Percentiles rank a stretch among this genome's conserved stretches.
Conservation (phyloP, 2,113 vertebrate species). For the Neofelis nebulosa region DNA sequence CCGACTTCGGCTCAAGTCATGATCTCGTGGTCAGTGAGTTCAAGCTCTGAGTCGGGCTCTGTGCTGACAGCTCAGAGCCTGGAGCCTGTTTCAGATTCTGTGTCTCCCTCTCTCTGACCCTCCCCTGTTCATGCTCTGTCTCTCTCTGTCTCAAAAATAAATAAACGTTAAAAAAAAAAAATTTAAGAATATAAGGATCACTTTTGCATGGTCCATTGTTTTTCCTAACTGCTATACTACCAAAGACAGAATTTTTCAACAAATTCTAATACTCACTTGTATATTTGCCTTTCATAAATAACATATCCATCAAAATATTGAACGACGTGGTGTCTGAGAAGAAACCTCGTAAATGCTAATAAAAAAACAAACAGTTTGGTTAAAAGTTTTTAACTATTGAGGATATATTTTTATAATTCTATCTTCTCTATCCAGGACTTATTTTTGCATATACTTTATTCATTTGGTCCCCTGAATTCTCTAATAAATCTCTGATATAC, state of each 20-base stretch:
- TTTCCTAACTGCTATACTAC: neutral
- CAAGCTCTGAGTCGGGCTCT: too few relatives aligned
- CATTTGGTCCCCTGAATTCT: neutral
- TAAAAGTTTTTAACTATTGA: constrained; percentile 42
- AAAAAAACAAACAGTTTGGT: constrained; percentile 35
- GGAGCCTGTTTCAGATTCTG: too few relatives aligned
- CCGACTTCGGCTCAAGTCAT: too few relatives aligned
- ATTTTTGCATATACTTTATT: neutral
- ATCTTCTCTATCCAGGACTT: neutral
- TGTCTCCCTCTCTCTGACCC: too few relatives aligned
- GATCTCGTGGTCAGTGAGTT: too few relatives aligned
- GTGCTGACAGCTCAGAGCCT: too few relatives aligned
- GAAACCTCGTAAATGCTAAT: constrained; percentile 91
- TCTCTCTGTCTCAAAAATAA: too few relatives aligned
- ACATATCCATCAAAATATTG: constrained; percentile 93
- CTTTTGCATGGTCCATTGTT: neutral
- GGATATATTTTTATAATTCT: neutral
- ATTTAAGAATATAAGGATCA: neutral
- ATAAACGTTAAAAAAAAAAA: too few relatives aligned
- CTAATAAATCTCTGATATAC: neutral
- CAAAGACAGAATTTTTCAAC: constrained; percentile 18
- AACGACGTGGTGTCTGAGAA: constrained; percentile 94
- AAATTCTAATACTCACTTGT: constrained; percentile 86
- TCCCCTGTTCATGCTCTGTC: too few relatives aligned
- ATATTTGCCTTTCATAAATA: constrained; percentile 92